These are phyloP conservation scores for Lonchura striata DNA, from an alignment of 2,113 vertebrate genomes.

Conservation along the genomic window DNA sequence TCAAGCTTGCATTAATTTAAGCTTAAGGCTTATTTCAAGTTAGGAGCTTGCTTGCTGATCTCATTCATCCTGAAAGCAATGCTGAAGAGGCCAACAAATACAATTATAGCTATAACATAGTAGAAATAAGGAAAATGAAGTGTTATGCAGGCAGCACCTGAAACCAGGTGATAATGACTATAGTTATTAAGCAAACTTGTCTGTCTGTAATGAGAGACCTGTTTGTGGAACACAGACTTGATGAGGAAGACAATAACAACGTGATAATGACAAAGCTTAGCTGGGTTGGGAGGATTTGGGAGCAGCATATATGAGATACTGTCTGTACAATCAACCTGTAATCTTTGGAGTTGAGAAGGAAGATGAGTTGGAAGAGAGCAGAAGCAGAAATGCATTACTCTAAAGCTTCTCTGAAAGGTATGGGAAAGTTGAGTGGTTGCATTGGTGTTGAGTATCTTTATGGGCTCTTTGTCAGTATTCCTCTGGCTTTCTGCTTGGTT, in stretches of 20 bases:
- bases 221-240: background rate
- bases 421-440: background rate
- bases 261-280: slow-evolving; percentile 19
- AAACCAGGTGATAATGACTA: background rate
- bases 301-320: background rate
- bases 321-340: background rate
- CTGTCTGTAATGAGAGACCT: slow-evolving; percentile 16
- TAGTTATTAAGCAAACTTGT: background rate
- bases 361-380: slow-evolving; percentile 41
- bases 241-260: background rate
- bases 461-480: background rate
- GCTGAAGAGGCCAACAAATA: background rate
- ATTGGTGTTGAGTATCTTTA: background rate
- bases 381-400: background rate
- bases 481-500: background rate
- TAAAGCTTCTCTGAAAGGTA: slow-evolving; percentile 27
- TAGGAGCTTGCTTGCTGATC: background rate
- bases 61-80: background rate
- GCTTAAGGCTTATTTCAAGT: background rate
- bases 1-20: background rate
- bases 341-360: background rate
- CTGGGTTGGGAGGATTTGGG: background rate
- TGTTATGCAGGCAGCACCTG: background rate
- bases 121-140: background rate
- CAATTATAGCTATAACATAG: background rate